Evolutionary conservation across 30 jellyfish, hydroid and myxozoan genomes (phyloP).

Genomic region (Hydra vulgaris): DNA sequence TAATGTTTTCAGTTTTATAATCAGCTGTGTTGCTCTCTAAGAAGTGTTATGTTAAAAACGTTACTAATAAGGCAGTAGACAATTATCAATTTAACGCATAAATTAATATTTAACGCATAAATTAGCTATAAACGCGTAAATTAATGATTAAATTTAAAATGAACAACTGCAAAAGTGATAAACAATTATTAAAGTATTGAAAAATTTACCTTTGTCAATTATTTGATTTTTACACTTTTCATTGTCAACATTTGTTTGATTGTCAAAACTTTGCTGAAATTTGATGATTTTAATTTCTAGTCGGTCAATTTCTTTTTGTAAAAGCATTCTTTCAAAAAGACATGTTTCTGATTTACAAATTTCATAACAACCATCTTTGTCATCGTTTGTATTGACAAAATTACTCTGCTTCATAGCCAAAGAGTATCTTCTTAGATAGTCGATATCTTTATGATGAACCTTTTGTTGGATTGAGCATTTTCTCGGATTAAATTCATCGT

Average conservation of each 20-base stretch:
- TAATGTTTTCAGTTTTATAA: slow-evolving; percentile 7
- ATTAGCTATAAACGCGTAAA: too few species aligned
- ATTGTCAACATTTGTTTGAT: background rate
- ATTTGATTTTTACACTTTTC: background rate
- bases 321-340: background rate
- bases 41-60: too few species aligned
- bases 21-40: background rate
- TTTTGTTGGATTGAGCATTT: background rate
- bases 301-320: background rate
- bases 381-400: background rate
- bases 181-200: too few species aligned
- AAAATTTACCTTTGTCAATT: background rate
- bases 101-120: too few species aligned
- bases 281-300: background rate
- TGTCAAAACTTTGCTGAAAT: background rate
- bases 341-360: background rate
- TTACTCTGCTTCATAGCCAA: background rate
- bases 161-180: too few species aligned
- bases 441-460: background rate
- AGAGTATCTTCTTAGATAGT: background rate
- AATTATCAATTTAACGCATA: too few species aligned
- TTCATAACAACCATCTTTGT: background rate
- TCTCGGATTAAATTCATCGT: background rate
- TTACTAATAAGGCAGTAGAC: too few species aligned
- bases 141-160: too few species aligned